Conservation (phyloP, 2,888 invertebrate genomes). For the Achlya flavicornis region DNA sequence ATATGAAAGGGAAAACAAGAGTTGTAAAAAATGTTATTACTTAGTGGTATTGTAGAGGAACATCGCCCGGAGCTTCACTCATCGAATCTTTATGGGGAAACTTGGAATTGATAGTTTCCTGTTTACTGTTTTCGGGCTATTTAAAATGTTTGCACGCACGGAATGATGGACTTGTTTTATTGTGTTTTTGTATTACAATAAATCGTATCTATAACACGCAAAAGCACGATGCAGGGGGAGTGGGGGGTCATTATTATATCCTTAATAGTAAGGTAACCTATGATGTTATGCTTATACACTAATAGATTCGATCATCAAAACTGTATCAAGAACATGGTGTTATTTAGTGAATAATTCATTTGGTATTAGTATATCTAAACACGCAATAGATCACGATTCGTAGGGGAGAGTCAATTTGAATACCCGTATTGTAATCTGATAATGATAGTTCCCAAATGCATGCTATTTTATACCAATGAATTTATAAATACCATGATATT, state of each 20-base stretch:
- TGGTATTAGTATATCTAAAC: constrained; percentile 71
- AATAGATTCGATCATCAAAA: constrained; percentile 62
- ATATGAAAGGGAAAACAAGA: constrained; percentile 57
- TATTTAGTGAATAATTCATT: constrained; percentile 75
- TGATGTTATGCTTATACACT: constrained; percentile 36
- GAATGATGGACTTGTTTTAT: constrained; percentile 64
- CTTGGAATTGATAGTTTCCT: constrained; percentile 77
- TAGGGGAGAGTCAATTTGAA: constrained; percentile 48
- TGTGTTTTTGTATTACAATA: constrained; percentile 56
- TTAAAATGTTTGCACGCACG: constrained; percentile 75
- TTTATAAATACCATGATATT: constrained; percentile 44
- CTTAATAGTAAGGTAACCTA: constrained; percentile 34
- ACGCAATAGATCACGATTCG: constrained; percentile 64
- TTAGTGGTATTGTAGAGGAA: constrained; percentile 57
- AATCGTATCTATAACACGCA: constrained; percentile 70
- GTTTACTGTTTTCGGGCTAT: constrained; percentile 71
- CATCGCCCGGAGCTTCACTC: constrained; percentile 60
- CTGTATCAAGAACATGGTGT: constrained; percentile 66
- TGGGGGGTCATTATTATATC: constrained; percentile 30
- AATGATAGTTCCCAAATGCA: constrained; percentile 33
- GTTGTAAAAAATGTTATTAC: constrained; percentile 53
- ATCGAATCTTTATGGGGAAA: constrained; percentile 76
- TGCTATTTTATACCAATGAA: constrained; percentile 43
- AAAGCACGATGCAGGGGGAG: constrained; percentile 63
- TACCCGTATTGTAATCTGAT: constrained; percentile 34